Evolutionary conservation across 1,140 invertebrate genomes (phyloP).

Genomic region (Drosophila mayri): DNA sequence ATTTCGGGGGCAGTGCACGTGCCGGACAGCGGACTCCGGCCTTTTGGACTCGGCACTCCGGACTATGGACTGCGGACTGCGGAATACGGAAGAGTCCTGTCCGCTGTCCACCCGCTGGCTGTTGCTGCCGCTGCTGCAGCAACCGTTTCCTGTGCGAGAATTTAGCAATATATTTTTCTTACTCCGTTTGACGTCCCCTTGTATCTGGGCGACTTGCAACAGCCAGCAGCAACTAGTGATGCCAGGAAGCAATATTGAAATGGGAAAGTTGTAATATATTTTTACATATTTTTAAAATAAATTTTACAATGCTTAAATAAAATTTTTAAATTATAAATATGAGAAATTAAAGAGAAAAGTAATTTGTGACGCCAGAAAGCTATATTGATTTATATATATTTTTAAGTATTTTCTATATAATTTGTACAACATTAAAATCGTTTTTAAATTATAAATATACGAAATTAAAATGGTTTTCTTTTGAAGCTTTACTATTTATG

Average conservation of each 20-base stretch:
- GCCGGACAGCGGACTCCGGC: slow-evolving; percentile 44
- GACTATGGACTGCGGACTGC: slow-evolving; percentile 8
- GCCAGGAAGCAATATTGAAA: no score
- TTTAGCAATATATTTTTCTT: slow-evolving; percentile 79
- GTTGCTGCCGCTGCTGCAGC: slow-evolving; percentile 37
- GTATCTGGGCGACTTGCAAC: slow-evolving; percentile 53
- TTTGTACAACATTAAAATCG: no score
- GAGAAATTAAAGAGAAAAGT: background rate
- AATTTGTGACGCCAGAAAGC: background rate
- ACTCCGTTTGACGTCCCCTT: slow-evolving; percentile 66
- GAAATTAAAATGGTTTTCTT: background rate
- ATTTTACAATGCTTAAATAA: no score
- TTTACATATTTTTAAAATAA: background rate
- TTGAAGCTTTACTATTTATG: background rate
- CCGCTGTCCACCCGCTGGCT: slow-evolving; percentile 46
- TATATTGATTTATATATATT: no score
- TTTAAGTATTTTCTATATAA: background rate
- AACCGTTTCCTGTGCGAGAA: slow-evolving; percentile 66
- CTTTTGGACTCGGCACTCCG: slow-evolving; percentile 29
- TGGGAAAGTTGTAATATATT: no score
- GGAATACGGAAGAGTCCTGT: slow-evolving; percentile 28
- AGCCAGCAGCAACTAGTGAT: slow-evolving; percentile 27
- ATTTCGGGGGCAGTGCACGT: slow-evolving; percentile 74
- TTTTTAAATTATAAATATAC: background rate
- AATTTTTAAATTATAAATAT: no score